Evolutionary conservation across 2,888 invertebrate species (phyloP).

Genomic region (Octodonta nipae): DNA sequence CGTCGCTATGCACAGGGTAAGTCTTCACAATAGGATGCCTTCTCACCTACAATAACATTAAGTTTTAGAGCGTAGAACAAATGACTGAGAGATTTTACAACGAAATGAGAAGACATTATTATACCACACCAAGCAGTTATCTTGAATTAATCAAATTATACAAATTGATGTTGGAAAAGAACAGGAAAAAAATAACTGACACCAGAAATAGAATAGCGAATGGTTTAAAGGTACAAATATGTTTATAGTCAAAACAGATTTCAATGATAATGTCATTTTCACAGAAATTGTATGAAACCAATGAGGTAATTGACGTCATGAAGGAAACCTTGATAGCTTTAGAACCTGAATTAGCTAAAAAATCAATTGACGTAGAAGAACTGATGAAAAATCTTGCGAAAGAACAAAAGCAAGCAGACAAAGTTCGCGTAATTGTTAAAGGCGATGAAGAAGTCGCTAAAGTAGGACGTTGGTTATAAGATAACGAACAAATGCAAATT

Average conservation of each 20-base stretch:
- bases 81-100: conserved; percentile 64
- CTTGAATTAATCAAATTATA: conserved; percentile 74
- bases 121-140: conserved; percentile 85
- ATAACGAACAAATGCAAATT: background rate
- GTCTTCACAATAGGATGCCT: too few species aligned
- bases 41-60: conserved; percentile 4
- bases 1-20: conserved; percentile 57
- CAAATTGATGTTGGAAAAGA: conserved; percentile 51
- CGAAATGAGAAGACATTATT: conserved; percentile 75
- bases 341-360: conserved; percentile 66
- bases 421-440: conserved; percentile 64
- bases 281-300: conserved; percentile 69
- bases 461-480: conserved; percentile 31
- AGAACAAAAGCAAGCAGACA: conserved; percentile 70
- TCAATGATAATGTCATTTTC: conserved; percentile 16
- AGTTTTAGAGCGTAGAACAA: conserved; percentile 55
- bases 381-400: conserved; percentile 62
- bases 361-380: conserved; percentile 60
- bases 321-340: conserved; percentile 67
- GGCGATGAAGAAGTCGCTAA: conserved; percentile 75
- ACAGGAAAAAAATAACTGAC: conserved; percentile 53
- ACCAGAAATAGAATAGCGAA: conserved; percentile 58
- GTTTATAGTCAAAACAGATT: too few species aligned
- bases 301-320: conserved; percentile 71
- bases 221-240: conserved; percentile 49